These are phyloP conservation scores for Corapipo altera DNA, from an alignment of 2,113 vertebrate genomes.

Conservation along the genomic window DNA sequence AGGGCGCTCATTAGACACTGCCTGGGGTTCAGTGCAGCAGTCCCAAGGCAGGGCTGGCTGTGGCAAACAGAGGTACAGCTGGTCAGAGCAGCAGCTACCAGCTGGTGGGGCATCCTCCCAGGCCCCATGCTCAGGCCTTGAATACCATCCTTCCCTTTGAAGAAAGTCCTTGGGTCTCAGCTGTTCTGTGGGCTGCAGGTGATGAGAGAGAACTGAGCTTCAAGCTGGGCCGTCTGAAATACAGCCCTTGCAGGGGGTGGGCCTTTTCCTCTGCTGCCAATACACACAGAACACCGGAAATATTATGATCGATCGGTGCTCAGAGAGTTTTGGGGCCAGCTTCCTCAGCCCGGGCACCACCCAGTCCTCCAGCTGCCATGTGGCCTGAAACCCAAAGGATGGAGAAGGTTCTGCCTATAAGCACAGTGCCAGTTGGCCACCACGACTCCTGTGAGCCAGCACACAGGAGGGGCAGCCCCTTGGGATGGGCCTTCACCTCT, in stretches of 20 bases:
- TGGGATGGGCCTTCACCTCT: background rate
- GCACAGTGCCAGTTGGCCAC: background rate
- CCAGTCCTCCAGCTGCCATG: fast-evolving
- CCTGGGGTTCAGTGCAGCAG: background rate
- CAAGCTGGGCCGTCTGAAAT: fast-evolving
- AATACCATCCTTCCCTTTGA: background rate
- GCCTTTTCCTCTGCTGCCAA: background rate
- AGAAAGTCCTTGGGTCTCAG: background rate
- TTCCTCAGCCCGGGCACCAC: background rate
- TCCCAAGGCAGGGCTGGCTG: background rate
- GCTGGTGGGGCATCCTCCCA: background rate
- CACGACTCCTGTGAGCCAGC: background rate
- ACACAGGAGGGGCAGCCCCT: background rate
- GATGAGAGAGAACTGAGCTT: background rate
- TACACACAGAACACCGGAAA: background rate
- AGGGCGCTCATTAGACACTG: fast-evolving
- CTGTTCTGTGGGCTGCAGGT: background rate
- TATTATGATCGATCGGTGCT: fast-evolving
- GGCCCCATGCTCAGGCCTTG: fast-evolving
- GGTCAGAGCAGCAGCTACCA: background rate
- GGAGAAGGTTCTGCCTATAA: background rate
- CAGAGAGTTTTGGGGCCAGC: background rate
- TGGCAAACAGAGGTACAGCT: background rate
- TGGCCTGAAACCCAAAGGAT: background rate
- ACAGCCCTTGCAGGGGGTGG: background rate